Evolutionary conservation across 1,140 invertebrate species (phyloP).

Genomic region (Calephelis nemesis): DNA sequence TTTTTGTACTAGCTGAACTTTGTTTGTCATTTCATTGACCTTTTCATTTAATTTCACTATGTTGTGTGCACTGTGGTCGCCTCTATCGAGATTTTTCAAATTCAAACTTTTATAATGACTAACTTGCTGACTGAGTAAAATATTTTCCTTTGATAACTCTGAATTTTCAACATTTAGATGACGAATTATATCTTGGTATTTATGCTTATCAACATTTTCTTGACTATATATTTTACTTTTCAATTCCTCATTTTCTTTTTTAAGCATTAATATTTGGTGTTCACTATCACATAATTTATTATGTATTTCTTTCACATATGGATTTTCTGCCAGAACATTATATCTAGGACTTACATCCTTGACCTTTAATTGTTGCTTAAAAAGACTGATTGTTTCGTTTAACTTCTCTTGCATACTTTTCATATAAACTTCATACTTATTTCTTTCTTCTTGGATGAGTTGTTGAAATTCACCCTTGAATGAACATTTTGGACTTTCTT

Average conservation of each 20-base stretch:
- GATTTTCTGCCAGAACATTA: conserved; percentile 39
- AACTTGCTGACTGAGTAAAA: conserved; percentile 56
- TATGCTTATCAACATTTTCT: conserved; percentile 52
- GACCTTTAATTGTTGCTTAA: conserved; percentile 53
- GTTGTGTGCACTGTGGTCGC: conserved; percentile 42
- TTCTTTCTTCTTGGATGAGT: conserved; percentile 69
- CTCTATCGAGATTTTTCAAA: conserved; percentile 40
- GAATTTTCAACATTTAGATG: conserved; percentile 69
- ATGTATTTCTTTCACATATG: conserved; percentile 59
- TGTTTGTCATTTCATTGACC: conserved; percentile 50
- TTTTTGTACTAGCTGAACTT: conserved; percentile 56
- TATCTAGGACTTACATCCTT: conserved; percentile 35
- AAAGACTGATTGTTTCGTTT: conserved; percentile 57
- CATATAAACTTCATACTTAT: conserved; percentile 71
- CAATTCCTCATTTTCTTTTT: conserved; percentile 72
- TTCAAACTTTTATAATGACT: conserved; percentile 56
- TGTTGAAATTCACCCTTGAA: conserved; percentile 65
- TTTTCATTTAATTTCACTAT: conserved; percentile 50
- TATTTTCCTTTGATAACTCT: conserved; percentile 69
- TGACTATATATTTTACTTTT: conserved; percentile 39
- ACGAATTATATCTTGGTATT: conserved; percentile 65
- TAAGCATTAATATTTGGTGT: conserved; percentile 67
- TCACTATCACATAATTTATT: conserved; percentile 70
- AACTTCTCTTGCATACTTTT: conserved; percentile 63
- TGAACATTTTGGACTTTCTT: conserved; percentile 38